A percentile compares a stretch with the other conserved stretches of the same genome.
phyloP scores from a whole-genome alignment of 2,113 vertebrate genomes.

The Sylvia atricapilla region DNA sequence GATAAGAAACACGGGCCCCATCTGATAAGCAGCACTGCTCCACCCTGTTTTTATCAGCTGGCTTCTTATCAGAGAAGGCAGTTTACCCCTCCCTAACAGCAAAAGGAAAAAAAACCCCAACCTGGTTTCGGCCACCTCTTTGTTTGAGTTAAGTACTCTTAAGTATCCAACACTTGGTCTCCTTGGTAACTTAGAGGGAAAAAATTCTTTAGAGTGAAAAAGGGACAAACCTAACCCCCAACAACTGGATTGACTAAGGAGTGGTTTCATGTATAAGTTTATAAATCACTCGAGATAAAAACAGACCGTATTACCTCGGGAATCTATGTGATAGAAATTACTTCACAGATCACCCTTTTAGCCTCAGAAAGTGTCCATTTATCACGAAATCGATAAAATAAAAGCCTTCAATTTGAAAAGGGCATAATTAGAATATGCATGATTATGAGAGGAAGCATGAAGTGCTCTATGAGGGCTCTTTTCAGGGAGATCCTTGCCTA shows the following conservation, averaged over 20 bases:
- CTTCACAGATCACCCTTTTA: neutral
- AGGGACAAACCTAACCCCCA: too few species aligned
- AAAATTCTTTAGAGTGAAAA: too few species aligned
- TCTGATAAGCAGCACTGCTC: too few species aligned
- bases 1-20: too few species aligned
- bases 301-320: neutral
- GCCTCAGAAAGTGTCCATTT: neutral
- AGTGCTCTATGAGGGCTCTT: conserved; percentile 47
- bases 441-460: conserved; percentile 57
- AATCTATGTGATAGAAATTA: neutral
- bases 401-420: neutral
- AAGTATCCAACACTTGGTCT: too few species aligned
- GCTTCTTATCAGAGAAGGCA: too few species aligned
- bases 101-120: too few species aligned
- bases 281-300: conserved; percentile 37
- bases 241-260: neutral
- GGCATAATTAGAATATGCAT: conserved; percentile 33
- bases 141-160: too few species aligned
- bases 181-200: too few species aligned
- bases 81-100: too few species aligned
- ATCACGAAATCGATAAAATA: neutral
- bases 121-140: too few species aligned
- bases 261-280: neutral
- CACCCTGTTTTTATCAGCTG: too few species aligned
- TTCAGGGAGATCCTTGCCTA: conserved; percentile 37